phyloP scores from a whole-genome alignment of 2,113 vertebrate genomes.

The Tetrax tetrax region DNA sequence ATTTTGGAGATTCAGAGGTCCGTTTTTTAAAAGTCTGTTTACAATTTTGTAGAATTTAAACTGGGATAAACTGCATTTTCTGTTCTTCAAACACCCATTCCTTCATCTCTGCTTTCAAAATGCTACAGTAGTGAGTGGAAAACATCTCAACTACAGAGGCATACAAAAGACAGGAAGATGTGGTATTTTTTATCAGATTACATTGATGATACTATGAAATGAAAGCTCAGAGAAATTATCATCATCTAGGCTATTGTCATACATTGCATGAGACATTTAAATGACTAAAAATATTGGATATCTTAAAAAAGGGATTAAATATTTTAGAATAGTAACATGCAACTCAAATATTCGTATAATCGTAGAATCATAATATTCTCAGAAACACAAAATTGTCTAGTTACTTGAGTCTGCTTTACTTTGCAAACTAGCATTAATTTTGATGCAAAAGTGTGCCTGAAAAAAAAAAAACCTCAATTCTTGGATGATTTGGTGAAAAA shows the following conservation, averaged over 20 bases:
- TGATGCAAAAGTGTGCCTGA: background rate
- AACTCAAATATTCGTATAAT: background rate
- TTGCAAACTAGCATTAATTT: background rate
- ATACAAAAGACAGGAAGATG: background rate
- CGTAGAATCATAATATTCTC: background rate
- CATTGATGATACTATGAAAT: background rate
- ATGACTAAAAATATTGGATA: background rate
- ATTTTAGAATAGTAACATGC: background rate
- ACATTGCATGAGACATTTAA: background rate
- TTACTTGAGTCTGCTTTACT: background rate
- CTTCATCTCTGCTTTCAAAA: background rate
- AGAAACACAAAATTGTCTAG: background rate
- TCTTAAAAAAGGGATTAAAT: background rate
- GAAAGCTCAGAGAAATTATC: background rate
- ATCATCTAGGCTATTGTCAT: background rate
- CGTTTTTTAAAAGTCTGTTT: background rate
- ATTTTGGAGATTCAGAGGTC: background rate
- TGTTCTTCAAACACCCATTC: background rate
- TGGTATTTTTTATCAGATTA: background rate
- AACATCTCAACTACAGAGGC: background rate
- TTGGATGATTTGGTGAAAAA: background rate
- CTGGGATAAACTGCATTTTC: background rate
- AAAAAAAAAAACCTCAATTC: background rate
- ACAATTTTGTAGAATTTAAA: background rate
- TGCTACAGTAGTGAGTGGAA: background rate